Conservation (phyloP, 2,888 invertebrate genomes). For the Microctonus aethiopoides region DNA sequence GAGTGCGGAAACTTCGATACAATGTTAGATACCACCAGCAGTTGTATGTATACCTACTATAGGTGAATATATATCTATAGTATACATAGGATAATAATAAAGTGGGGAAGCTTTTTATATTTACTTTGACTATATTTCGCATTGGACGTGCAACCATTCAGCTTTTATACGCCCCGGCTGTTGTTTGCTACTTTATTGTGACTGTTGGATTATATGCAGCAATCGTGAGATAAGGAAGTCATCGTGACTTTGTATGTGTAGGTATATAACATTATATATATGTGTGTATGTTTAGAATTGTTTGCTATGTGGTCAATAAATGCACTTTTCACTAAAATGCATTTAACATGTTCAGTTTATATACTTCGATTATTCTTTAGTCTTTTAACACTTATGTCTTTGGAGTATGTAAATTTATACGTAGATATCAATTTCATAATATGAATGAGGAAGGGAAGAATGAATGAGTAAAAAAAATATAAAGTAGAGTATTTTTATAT, state of each 20-base stretch:
- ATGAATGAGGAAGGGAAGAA: no score
- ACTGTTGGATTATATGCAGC: conserved; percentile 5
- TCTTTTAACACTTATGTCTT: not conserved
- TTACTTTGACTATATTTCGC: not conserved
- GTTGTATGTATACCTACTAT: conserved; percentile 1
- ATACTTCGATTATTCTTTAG: not conserved
- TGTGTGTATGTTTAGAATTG: not conserved
- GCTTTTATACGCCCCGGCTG: not conserved
- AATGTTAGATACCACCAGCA: conserved; percentile 23
- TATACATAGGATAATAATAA: no score
- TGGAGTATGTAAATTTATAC: no score
- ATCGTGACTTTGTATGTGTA: not conserved
- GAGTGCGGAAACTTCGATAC: conserved; percentile 24
- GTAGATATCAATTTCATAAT: no score
- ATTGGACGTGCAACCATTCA: conserved; percentile 1
- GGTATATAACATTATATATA: not conserved
- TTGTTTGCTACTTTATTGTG: conserved; percentile 12
- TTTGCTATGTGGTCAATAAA: not conserved
- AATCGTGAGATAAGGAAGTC: conserved; percentile 9
- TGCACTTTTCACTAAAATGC: not conserved
- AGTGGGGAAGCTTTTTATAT: not conserved
- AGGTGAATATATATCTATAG: not conserved
- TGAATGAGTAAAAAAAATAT: no score
- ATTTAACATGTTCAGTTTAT: not conserved
- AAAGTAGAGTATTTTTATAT: no score